Base-by-base conservation (phyloP, 2,797 vertebrate genomes). In the Clarias pachynema region DNA sequence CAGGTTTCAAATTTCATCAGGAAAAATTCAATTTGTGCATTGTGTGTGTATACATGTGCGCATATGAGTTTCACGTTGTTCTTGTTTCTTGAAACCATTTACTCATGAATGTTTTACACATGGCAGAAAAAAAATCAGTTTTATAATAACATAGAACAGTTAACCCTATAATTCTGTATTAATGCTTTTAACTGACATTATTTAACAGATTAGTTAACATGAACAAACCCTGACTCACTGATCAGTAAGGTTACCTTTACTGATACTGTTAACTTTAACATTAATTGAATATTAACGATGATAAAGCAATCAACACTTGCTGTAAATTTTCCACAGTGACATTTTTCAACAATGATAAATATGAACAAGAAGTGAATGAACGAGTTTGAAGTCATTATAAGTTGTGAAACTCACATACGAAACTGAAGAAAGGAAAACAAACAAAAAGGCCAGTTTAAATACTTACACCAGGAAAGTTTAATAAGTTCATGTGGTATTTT, bases 11-110 rank as follows among this genome's bases (percentile, higher is more conserved):
- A 90, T 86, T 57, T 81, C 69, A 24, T 86, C 80, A 87, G 92
- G 89, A 93, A 90, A 92, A 91, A 87, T 89, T 87, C 66, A 92
- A 93, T 93, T 91, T 91, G 89, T 85, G 83, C 83, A 60, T 20
- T 44, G 24, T 31, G 57, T 80, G 37, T 44, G 22, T 63, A 60
- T 53, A 7, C 20, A 10, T 31, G 73, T 18, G 49, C 20, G 29
- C 10, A 31, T 24, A 5, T 14, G 44, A 57, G 74, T 74, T 69
- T 63, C 26, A 20, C 44, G 16, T 2, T 49, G n/a, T 16, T 22
- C 37, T 29, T 83, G 59, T 37, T 73, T 63, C 59, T 31, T 65
- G 65, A 63, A 74, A 15, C n/a, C 22, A 1, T 40, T 74, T 8
- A 26, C 57, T 73, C 22, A 57, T 31, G 14, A 26, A 68, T 68